Evolutionary conservation across 2,797 vertebrate genomes (phyloP).

Genomic region (Caiman crocodilus): DNA sequence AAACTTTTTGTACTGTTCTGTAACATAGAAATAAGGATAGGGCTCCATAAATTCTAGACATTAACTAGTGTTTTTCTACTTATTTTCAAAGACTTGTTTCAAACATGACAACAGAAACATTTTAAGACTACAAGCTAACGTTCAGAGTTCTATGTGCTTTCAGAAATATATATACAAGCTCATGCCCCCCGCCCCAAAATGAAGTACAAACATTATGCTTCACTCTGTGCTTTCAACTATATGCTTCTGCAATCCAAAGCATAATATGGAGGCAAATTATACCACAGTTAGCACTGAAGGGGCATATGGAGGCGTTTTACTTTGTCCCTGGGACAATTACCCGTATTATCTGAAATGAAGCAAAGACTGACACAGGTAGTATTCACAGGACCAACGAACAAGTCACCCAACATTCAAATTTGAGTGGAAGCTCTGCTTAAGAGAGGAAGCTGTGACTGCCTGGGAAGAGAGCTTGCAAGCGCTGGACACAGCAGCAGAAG

Average conservation of each 20-base stretch:
- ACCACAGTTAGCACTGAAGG: neutral
- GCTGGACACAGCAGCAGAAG: too few relatives aligned
- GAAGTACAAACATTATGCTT: neutral
- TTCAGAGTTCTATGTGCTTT: neutral
- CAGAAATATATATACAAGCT: neutral
- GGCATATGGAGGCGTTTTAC: neutral
- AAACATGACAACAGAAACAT: too few relatives aligned
- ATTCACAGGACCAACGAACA: too few relatives aligned
- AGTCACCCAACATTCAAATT: too few relatives aligned
- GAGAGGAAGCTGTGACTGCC: too few relatives aligned
- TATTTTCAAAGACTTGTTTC: neutral
- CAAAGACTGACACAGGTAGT: neutral
- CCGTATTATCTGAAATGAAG: neutral
- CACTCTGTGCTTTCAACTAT: neutral
- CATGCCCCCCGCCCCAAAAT: neutral
- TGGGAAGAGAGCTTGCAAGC: too few relatives aligned
- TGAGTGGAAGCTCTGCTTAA: too few relatives aligned
- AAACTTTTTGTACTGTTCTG: slow-evolving; percentile 86
- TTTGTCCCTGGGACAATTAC: neutral
- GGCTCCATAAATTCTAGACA: neutral
- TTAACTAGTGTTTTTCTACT: neutral
- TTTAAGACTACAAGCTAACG: too few relatives aligned
- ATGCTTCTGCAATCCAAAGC: neutral
- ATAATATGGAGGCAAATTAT: neutral
- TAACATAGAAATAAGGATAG: slow-evolving; percentile 33